Conservation (phyloP, 1,140 invertebrate genomes). For the Drosophila santomea region DNA sequence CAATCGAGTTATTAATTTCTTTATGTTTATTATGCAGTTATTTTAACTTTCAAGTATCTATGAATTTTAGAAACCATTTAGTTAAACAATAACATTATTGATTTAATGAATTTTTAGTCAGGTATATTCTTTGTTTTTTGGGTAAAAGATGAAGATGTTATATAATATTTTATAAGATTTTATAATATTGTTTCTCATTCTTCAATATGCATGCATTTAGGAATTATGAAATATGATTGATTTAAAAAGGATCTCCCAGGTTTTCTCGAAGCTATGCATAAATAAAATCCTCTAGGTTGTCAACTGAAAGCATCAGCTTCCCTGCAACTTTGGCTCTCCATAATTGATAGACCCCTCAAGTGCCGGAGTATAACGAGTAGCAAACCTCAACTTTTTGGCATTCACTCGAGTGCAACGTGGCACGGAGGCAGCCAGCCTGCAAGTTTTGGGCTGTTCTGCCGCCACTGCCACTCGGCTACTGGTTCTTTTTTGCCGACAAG, state of each 20-base stretch:
- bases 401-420: slow-evolving; percentile 76
- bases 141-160: too few species aligned
- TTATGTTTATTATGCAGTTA: too few species aligned
- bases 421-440: slow-evolving; percentile 46
- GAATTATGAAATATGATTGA: neutral
- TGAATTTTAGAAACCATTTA: too few species aligned
- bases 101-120: too few species aligned
- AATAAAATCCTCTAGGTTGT: neutral
- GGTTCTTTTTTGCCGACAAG: slow-evolving; percentile 70
- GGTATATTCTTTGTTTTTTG: too few species aligned
- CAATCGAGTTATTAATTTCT: too few species aligned
- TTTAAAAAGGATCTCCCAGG: neutral
- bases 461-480: slow-evolving; percentile 69
- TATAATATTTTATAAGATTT: neutral
- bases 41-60: too few species aligned
- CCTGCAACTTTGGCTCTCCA: neutral
- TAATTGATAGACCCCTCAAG: slow-evolving; percentile 30
- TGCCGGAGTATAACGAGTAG: slow-evolving; percentile 37
- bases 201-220: too few species aligned
- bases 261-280: neutral
- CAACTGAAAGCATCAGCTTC: neutral
- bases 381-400: slow-evolving; percentile 62
- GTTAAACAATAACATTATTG: too few species aligned
- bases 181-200: too few species aligned
- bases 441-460: slow-evolving; percentile 48